phyloP scores from a whole-genome alignment of 2,113 vertebrate genomes.

The Chrysemys picta region DNA sequence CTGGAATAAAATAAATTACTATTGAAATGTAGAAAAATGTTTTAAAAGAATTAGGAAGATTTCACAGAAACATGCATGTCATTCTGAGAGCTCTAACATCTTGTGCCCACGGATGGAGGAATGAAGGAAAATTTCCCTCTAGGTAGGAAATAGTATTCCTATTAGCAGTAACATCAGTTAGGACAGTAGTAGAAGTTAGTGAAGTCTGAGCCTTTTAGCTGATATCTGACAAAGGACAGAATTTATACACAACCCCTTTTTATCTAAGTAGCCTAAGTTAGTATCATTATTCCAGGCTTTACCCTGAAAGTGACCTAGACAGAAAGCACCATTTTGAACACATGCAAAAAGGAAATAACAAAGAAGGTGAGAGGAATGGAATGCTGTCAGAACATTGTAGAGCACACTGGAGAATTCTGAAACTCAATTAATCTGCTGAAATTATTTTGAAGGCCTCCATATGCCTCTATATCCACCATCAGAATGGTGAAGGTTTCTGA shows the following conservation, averaged over 20 bases:
- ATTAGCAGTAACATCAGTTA: neutral
- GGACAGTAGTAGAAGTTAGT: neutral
- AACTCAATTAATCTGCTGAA: slow-evolving; percentile 36
- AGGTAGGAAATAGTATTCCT: neutral
- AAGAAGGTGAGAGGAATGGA: slow-evolving; percentile 52
- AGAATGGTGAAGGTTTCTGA: slow-evolving; percentile 1
- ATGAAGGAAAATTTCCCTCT: neutral
- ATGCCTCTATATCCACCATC: slow-evolving; percentile 20
- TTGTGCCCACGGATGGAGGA: neutral
- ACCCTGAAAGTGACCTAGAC: slow-evolving; percentile 39
- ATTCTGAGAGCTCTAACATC: slow-evolving; percentile 4
- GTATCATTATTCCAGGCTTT: slow-evolving; percentile 46
- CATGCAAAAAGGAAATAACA: slow-evolving; percentile 35
- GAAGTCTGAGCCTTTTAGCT: neutral
- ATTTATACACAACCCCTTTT: neutral
- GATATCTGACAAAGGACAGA: slow-evolving; percentile 5
- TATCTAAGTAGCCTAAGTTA: slow-evolving; percentile 34
- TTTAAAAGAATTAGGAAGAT: neutral
- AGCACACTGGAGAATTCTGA: slow-evolving; percentile 56
- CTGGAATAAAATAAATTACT: neutral
- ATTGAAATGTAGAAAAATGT: neutral
- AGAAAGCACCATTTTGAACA: slow-evolving; percentile 38
- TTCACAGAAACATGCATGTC: neutral
- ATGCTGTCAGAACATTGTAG: slow-evolving; percentile 45
- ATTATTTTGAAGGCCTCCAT: neutral